Evolutionary conservation across 2,113 vertebrate species (phyloP).

Genomic region (Copsychus sechellarum): DNA sequence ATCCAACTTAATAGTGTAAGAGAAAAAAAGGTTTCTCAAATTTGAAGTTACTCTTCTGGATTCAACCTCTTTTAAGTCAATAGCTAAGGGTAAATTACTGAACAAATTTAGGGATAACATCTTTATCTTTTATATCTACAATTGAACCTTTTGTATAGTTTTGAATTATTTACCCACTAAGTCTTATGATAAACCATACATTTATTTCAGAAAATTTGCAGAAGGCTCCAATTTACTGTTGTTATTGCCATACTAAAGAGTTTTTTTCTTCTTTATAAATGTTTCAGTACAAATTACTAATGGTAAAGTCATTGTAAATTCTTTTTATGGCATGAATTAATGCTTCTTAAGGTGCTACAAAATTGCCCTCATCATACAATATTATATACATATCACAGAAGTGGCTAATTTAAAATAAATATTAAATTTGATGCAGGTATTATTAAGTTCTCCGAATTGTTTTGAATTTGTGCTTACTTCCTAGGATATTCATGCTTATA

Average conservation of each 20-base stretch:
- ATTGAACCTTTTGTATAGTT: not conserved
- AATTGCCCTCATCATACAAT: slow-evolving; percentile 43
- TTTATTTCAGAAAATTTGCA: slow-evolving; percentile 43
- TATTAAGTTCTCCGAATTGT: not conserved
- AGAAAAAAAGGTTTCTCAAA: not conserved
- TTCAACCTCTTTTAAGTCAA: not conserved
- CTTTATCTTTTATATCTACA: not conserved
- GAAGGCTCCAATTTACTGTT: slow-evolving; percentile 20
- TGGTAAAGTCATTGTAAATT: slow-evolving; percentile 33
- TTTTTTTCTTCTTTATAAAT: not conserved
- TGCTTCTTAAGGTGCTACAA: not conserved
- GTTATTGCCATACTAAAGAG: not conserved
- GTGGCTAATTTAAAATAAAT: slow-evolving; percentile 43
- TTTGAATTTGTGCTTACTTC: not conserved
- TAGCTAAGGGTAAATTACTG: not conserved
- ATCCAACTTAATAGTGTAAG: not conserved
- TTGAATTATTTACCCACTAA: slow-evolving; percentile 44
- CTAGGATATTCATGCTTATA: not conserved
- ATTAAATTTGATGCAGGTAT: not conserved
- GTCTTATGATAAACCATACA: not conserved
- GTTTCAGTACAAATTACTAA: slow-evolving; percentile 2
- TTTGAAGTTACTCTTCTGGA: not conserved
- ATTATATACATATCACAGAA: slow-evolving; percentile 20
- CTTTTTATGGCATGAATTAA: slow-evolving; percentile 11
- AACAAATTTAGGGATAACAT: not conserved